A percentile compares a stretch with the other conserved stretches of the same genome.
phyloP scores from a whole-genome alignment of 2,113 vertebrate species.

The Carassius auratus region DNA sequence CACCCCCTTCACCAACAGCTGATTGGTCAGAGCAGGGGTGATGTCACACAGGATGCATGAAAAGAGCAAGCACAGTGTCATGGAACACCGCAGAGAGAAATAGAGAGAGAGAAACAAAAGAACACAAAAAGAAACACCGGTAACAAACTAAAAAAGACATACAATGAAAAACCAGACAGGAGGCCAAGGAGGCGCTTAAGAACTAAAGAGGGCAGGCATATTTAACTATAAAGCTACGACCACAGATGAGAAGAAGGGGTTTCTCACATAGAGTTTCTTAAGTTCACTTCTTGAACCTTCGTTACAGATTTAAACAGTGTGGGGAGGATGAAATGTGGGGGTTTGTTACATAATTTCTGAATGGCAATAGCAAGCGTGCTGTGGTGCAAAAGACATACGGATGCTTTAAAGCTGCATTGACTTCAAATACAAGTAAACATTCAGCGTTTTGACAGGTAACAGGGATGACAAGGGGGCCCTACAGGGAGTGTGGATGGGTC shows the following conservation, averaged over 20 bases:
- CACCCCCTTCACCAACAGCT: slow-evolving; percentile 99
- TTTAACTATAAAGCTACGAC: slow-evolving; percentile 69
- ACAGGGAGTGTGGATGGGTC: slow-evolving; percentile 30
- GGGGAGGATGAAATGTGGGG: not conserved
- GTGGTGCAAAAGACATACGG: slow-evolving; percentile 31
- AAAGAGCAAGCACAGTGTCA: slow-evolving; percentile 87
- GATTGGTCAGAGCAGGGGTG: slow-evolving; percentile 84
- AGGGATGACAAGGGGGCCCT: slow-evolving; percentile 34
- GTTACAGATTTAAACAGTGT: not conserved
- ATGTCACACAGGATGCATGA: slow-evolving; percentile 81
- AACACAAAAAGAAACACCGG: slow-evolving; percentile 58
- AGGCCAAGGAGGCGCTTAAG: slow-evolving; percentile 41
- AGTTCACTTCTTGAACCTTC: slow-evolving; percentile 24
- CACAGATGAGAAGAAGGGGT: slow-evolving; percentile 37
- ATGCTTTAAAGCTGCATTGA: slow-evolving; percentile 42
- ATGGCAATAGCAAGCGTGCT: slow-evolving; percentile 53
- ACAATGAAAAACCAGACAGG: slow-evolving; percentile 39
- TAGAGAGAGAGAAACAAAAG: slow-evolving; percentile 49
- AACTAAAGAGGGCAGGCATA: slow-evolving; percentile 84
- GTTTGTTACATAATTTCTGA: slow-evolving; percentile 34
- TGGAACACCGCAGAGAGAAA: slow-evolving; percentile 79
- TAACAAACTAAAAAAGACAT: slow-evolving; percentile 73
- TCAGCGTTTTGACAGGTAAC: slow-evolving; percentile 23
- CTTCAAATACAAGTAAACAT: slow-evolving; percentile 30
- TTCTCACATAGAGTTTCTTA: slow-evolving; percentile 2